A percentile compares a stretch with the other conserved stretches of the same genome.
phyloP scores from a whole-genome alignment of 2,888 invertebrate species.

The Lasius platythorax region DNA sequence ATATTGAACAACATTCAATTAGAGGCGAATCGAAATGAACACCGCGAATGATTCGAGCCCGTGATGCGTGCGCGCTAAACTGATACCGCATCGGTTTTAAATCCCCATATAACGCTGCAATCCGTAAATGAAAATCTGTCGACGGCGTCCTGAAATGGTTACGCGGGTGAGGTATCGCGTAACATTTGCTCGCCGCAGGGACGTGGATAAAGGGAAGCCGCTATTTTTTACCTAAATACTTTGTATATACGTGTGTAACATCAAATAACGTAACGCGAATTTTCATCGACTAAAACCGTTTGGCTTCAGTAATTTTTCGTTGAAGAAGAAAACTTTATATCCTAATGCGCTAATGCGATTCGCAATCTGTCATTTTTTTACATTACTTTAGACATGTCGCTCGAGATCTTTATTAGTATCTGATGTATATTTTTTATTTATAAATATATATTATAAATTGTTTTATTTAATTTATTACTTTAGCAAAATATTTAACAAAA shows the following conservation, averaged over 20 bases:
- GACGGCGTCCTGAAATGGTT: slow-evolving; percentile 48
- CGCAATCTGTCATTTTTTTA: not conserved
- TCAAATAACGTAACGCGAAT: slow-evolving; percentile 29
- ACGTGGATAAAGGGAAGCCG: slow-evolving; percentile 33
- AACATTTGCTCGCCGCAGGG: slow-evolving; percentile 68
- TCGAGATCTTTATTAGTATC: not conserved
- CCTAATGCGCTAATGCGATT: not conserved
- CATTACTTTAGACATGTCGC: not conserved
- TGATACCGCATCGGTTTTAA: slow-evolving; percentile 70
- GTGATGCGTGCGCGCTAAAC: slow-evolving; percentile 37
- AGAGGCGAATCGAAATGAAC: slow-evolving; percentile 77
- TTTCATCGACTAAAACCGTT: not conserved
- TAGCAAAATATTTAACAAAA: not conserved
- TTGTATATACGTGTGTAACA: not conserved
- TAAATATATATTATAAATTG: not conserved
- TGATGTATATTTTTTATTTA: not conserved
- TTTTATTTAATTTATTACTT: not conserved
- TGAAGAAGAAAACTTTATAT: not conserved
- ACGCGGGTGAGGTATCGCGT: slow-evolving; percentile 63
- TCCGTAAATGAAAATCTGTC: slow-evolving; percentile 75
- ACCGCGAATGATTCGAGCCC: slow-evolving; percentile 59
- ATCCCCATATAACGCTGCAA: slow-evolving; percentile 59
- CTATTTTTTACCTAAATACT: slow-evolving; percentile 8
- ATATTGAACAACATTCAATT: slow-evolving; percentile 78
- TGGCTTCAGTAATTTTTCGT: not conserved